Evolutionary conservation across 2,888 invertebrate genomes (phyloP).

Genomic region (Luperina nickerlii): DNA sequence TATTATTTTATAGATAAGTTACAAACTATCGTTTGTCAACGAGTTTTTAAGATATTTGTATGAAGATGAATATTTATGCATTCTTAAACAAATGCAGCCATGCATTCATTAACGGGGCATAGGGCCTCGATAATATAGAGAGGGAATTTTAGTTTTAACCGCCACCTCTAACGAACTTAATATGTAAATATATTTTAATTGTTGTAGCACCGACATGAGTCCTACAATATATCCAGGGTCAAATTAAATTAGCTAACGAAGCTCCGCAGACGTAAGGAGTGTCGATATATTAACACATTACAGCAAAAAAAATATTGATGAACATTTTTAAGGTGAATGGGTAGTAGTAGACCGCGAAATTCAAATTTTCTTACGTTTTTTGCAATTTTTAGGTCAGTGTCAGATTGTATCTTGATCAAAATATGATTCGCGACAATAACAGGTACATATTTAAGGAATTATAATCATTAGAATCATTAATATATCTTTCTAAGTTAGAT

Average conservation of each 20-base stretch:
- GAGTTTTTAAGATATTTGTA: constrained; percentile 67
- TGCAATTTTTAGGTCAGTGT: no score
- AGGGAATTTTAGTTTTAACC: constrained; percentile 48
- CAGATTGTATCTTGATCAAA: no score
- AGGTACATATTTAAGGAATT: no score
- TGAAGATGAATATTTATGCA: constrained; percentile 81
- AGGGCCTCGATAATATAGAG: constrained; percentile 73
- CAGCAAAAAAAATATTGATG: not conserved
- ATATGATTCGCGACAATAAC: no score
- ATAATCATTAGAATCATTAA: no score
- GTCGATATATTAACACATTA: no score
- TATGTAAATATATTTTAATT: not conserved
- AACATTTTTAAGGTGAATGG: no score
- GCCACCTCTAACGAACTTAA: not conserved
- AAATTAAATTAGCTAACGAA: not conserved
- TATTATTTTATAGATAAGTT: constrained; percentile 62
- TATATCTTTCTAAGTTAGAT: no score
- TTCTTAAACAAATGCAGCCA: constrained; percentile 88
- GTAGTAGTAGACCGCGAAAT: no score
- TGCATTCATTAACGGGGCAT: constrained; percentile 76
- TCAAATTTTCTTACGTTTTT: no score
- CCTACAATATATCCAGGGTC: not conserved
- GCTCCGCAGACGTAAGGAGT: not conserved
- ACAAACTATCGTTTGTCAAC: constrained; percentile 72
- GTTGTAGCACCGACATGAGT: not conserved